phyloP scores from a whole-genome alignment of 2,888 invertebrate species.

The Gonocerus acuteangulatus region DNA sequence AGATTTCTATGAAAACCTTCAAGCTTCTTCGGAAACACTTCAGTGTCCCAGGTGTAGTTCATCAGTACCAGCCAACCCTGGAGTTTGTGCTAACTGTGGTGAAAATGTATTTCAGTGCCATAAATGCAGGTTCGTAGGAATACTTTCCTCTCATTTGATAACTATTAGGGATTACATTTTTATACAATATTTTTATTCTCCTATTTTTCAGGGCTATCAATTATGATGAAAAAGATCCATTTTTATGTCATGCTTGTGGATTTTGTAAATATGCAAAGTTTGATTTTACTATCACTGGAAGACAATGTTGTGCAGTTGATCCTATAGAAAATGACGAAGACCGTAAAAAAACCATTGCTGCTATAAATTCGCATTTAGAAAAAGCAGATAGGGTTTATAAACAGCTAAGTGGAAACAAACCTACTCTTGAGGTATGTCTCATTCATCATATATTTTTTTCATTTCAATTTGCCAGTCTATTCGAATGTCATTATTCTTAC shows the following conservation, averaged over 20 bases:
- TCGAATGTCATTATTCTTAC: slow-evolving; percentile 30
- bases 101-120: slow-evolving; percentile 99
- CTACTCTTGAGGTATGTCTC: slow-evolving; percentile 64
- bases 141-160: no score
- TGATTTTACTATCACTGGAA: slow-evolving; percentile 85
- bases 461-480: background rate
- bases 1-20: slow-evolving; percentile 93
- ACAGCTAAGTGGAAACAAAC: slow-evolving; percentile 82
- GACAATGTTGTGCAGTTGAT: slow-evolving; percentile 92
- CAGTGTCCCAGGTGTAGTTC: slow-evolving; percentile 95
- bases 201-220: slow-evolving; percentile 83
- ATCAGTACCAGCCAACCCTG: slow-evolving; percentile 93
- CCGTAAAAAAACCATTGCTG: slow-evolving; percentile 85
- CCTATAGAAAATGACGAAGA: slow-evolving; percentile 96
- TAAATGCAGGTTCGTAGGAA: slow-evolving; percentile 67
- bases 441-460: background rate
- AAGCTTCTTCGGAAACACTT: slow-evolving; percentile 84
- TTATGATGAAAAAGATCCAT: slow-evolving; percentile 72
- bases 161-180: no score
- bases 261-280: slow-evolving; percentile 99
- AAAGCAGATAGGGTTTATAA: slow-evolving; percentile 92
- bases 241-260: slow-evolving; percentile 96
- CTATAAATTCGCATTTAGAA: slow-evolving; percentile 82
- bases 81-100: slow-evolving; percentile 93
- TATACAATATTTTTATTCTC: no score